These are phyloP conservation scores for Herpetotheres cachinnans DNA, from an alignment of 2,113 vertebrate species.

Conservation along the genomic window DNA sequence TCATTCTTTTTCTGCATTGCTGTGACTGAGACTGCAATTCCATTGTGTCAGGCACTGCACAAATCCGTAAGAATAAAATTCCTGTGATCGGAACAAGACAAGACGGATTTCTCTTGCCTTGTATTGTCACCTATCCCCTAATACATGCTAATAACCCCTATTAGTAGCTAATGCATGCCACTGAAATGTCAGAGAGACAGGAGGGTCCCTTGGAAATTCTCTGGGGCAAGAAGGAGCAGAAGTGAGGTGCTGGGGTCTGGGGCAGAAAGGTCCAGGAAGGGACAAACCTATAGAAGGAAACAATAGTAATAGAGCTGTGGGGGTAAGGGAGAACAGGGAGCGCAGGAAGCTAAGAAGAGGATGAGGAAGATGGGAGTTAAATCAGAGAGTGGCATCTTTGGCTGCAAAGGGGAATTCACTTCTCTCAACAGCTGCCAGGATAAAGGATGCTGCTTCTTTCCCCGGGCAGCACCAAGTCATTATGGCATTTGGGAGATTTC, in stretches of 20 bases:
- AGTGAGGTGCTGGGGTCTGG: not conserved
- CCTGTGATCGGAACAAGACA: not conserved
- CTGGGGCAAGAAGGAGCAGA: not conserved
- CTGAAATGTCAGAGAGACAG: not conserved
- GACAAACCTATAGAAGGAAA: not conserved
- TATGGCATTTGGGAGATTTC: not conserved
- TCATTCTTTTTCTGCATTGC: not conserved
- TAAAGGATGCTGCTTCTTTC: not conserved
- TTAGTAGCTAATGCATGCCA: no score
- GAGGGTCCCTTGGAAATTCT: not conserved
- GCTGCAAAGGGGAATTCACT: not conserved
- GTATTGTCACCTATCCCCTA: not conserved
- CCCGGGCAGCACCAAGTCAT: rapidly evolving
- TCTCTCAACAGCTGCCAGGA: not conserved
- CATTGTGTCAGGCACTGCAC: not conserved
- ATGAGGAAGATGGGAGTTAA: not conserved
- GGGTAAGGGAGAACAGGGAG: not conserved
- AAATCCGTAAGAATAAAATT: not conserved
- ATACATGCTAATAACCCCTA: not conserved
- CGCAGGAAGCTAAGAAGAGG: not conserved
- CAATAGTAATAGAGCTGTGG: not conserved
- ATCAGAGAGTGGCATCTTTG: not conserved
- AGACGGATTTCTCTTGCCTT: not conserved
- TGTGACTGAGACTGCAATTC: rapidly evolving
- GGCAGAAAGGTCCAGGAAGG: not conserved